phyloP scores from a whole-genome alignment of 2,797 vertebrate genomes.

The Syngnathus acus region DNA sequence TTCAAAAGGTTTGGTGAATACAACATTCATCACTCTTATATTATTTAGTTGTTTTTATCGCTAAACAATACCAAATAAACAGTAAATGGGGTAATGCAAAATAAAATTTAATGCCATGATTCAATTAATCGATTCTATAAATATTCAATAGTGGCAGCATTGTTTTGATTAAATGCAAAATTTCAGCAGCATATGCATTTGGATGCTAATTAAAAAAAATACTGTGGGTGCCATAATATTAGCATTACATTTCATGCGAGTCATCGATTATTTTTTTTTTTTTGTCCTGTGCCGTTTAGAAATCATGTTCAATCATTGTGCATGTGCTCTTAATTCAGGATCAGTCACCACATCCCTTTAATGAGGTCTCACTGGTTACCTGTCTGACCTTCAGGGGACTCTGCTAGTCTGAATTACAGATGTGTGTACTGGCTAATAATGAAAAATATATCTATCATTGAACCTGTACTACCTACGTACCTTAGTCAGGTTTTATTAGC shows the following conservation, averaged over 20 bases:
- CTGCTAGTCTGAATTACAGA: conserved; percentile 17
- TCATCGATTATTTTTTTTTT: background rate
- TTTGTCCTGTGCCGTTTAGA: background rate
- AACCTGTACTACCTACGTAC: too few relatives aligned
- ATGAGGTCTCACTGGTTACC: conserved; percentile 12
- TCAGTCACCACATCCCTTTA: background rate
- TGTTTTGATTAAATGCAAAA: background rate
- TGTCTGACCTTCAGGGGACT: conserved; percentile 24
- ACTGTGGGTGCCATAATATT: background rate
- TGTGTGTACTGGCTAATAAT: too few relatives aligned
- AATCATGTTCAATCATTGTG: background rate
- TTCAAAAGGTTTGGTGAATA: too few relatives aligned
- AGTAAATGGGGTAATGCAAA: too few relatives aligned
- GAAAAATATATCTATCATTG: too few relatives aligned
- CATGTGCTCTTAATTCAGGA: background rate
- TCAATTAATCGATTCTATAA: too few relatives aligned
- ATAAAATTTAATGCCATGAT: too few relatives aligned
- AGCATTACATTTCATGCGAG: background rate
- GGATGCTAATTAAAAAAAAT: background rate
- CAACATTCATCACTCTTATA: too few relatives aligned
- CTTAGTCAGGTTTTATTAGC: too few relatives aligned
- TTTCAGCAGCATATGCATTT: background rate
- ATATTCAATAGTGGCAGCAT: too few relatives aligned
- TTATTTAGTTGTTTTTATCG: too few relatives aligned
- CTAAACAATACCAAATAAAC: too few relatives aligned